Evolutionary conservation across 2,113 vertebrate species (phyloP), one percentile per base, ranked within the genome.

Genomic region (Leuciscus idus): DNA sequence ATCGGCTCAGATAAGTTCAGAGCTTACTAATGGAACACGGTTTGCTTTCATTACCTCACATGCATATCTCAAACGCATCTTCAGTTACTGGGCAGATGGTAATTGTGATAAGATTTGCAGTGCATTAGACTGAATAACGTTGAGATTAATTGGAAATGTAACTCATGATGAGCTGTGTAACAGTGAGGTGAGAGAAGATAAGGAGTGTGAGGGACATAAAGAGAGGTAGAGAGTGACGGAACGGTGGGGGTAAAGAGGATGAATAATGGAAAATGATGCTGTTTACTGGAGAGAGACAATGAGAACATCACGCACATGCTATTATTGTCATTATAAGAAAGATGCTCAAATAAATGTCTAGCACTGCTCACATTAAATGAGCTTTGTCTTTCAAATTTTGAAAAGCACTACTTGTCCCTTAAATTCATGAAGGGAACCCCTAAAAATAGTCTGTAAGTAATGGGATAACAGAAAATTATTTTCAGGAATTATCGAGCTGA

Each of bases 401-500:
- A 85, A 57, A 64, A 90, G 90, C 90, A 90, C 91, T 92, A 92
- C 91, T 86, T 88, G 92, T 91, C 91, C 87, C 88, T 89, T 92
- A 93, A 93, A 93, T 92, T 52, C 73, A 43, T 62, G 68, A 90
- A 91, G 88, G 89, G 87, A 86, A 66, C 62, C 80, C 55, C 93
- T 94, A 95, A 94, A 94, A 93, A 94, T 94, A 95, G 93, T 93
- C 91, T 92, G 92, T 90, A 94, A 93, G 92, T 93, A 94, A 90
- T 88, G 88, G 94, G 92, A 93, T 95, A 94, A 94, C 94, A 94
- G 93, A 94, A 94, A 94, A 94, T 95, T 94, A 95, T 95, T 94
- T 95, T 93, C 94, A 94, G 94, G 93, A 95, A 95, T 95, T 93
- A 94, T 94, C 92, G 93, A 94, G 91, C 93, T 95, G 93, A 94